Evolutionary conservation across 2,113 vertebrate species (phyloP).

Genomic region (Chiloscyllium plagiosum): DNA sequence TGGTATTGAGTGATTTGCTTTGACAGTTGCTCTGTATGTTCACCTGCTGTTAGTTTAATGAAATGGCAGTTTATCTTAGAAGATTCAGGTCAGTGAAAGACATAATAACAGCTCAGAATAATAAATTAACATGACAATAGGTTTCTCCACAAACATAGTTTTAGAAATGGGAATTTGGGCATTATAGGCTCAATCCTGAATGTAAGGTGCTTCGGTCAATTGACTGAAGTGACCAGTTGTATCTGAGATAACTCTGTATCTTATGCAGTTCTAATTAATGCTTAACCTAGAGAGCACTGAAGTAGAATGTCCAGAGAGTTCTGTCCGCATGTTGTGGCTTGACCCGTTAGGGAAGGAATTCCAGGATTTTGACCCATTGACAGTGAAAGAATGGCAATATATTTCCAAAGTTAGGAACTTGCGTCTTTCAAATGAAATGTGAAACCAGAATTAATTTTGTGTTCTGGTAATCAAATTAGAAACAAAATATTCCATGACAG

Average conservation of each 20-base stretch:
- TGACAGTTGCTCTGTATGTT: not conserved
- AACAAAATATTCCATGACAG: not conserved
- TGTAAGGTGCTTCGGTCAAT: not conserved
- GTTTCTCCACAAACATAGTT: not conserved
- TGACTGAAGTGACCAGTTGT: not conserved
- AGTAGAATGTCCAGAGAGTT: not conserved
- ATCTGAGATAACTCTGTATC: not conserved
- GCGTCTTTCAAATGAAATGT: not conserved
- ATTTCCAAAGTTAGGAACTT: too few relatives aligned
- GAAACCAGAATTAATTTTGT: not conserved
- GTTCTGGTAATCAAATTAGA: not conserved
- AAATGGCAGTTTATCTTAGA: not conserved
- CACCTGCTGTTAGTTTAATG: not conserved
- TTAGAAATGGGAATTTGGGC: not conserved
- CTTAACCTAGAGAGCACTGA: not conserved
- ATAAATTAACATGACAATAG: too few relatives aligned
- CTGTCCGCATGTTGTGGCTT: not conserved
- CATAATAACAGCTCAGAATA: not conserved
- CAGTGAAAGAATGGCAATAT: too few relatives aligned
- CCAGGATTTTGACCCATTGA: too few relatives aligned
- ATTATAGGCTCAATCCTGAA: not conserved
- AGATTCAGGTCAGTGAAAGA: not conserved
- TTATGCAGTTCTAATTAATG: not conserved
- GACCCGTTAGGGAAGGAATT: too few relatives aligned
- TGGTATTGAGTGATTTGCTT: not conserved